Conservation (phyloP, 2,888 invertebrate species). For the Phaonia tiefii region DNA sequence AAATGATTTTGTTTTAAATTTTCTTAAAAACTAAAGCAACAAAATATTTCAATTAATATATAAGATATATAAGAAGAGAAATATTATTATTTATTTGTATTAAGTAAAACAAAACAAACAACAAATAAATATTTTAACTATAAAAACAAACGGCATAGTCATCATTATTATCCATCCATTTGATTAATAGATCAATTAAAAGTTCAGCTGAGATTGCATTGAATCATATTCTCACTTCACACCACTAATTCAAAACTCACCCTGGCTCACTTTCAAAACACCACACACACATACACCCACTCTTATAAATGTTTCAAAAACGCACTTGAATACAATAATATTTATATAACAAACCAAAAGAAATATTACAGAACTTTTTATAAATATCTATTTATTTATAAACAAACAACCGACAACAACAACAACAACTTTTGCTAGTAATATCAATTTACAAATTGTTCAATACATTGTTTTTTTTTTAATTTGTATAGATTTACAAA, state of each 20-base stretch:
- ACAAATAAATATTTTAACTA: slow-evolving; percentile 33
- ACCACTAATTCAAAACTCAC: neutral
- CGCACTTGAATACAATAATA: slow-evolving; percentile 66
- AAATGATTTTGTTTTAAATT: slow-evolving; percentile 6
- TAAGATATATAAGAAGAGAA: slow-evolving; percentile 29
- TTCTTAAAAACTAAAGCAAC: slow-evolving; percentile 5
- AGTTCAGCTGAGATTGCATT: slow-evolving; percentile 5
- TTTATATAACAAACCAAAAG: slow-evolving; percentile 11
- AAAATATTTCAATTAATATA: neutral
- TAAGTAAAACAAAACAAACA: slow-evolving; percentile 9
- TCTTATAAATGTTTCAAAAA: slow-evolving; percentile 65
- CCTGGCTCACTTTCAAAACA: slow-evolving; percentile 22
- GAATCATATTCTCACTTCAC: neutral
- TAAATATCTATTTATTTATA: slow-evolving; percentile 54
- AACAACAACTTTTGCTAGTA: slow-evolving; percentile 56
- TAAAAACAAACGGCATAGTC: slow-evolving; percentile 48
- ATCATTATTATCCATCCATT: slow-evolving; percentile 66
- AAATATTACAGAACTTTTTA: slow-evolving; percentile 47
- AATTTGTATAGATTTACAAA: slow-evolving; percentile 61
- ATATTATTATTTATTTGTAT: slow-evolving; percentile 51
- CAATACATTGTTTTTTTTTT: slow-evolving; percentile 8
- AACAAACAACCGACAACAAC: slow-evolving; percentile 25
- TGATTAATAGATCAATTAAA: slow-evolving; percentile 57
- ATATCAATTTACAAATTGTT: slow-evolving; percentile 55
- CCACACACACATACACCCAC: slow-evolving; percentile 6